Percentiles rank a stretch among this genome's conserved stretches.
These are phyloP conservation scores for Euphysa ruthae DNA, from an alignment of 30 jellyfish, hydroid and myxozoan genomes.

Conservation along the genomic window DNA sequence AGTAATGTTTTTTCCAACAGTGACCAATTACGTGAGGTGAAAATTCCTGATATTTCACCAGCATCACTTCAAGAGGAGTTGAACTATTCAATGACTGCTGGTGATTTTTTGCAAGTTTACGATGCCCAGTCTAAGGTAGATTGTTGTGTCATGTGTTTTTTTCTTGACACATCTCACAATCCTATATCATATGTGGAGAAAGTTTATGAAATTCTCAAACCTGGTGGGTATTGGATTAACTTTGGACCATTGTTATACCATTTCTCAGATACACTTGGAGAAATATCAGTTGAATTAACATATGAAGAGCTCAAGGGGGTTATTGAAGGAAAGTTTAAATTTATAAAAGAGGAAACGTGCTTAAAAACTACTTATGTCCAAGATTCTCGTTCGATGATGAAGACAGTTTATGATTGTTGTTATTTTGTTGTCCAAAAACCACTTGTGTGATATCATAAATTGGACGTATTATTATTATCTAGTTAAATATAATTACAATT, in stretches of 20 bases:
- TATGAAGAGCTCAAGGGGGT: conserved; percentile 69
- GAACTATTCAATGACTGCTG: conserved; percentile 90
- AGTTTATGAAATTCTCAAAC: conserved; percentile 55
- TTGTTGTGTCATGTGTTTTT: conserved; percentile 76
- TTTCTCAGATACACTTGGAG: conserved; percentile 77
- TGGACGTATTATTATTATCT: too few relatives aligned
- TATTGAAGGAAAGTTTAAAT: conserved; percentile 46
- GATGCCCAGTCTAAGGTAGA: conserved; percentile 43
- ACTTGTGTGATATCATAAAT: too few relatives aligned
- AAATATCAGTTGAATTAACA: conserved; percentile 64
- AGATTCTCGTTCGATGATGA: conserved; percentile 65
- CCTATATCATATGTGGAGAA: conserved; percentile 75
- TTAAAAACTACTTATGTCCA: conserved; percentile 47
- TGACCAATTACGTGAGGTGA: conserved; percentile 60
- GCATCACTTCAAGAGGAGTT: conserved; percentile 35
- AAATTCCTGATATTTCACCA: conserved; percentile 85
- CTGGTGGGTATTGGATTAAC: conserved; percentile 96
- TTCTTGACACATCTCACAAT: conserved; percentile 95
- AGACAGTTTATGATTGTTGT: conserved; percentile 58
- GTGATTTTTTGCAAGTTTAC: conserved; percentile 90
- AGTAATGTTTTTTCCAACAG: conserved; percentile 43
- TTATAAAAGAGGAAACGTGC: conserved; percentile 46
- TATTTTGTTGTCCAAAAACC: conserved; percentile 90
- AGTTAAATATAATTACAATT: too few relatives aligned
- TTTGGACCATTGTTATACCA: conserved; percentile 95